Evolutionary conservation across 2,113 vertebrate species (phyloP).

Genomic region (Hyperoodon ampullatus): DNA sequence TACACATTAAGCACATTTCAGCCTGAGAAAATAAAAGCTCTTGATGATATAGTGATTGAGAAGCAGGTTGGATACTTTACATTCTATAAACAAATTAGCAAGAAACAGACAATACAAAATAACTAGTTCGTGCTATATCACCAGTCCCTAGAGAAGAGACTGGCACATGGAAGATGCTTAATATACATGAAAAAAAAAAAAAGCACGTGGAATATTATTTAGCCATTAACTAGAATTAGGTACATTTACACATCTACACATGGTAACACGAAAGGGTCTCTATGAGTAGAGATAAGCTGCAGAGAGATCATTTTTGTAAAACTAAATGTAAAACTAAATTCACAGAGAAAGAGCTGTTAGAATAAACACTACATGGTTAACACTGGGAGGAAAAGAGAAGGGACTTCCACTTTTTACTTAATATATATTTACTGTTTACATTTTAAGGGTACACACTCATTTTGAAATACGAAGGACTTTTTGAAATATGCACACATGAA

Average conservation of each 20-base stretch:
- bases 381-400: not conserved
- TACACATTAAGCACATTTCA: not conserved
- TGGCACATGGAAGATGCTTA: not conserved
- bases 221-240: not conserved
- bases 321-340: not conserved
- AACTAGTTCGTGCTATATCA: not conserved
- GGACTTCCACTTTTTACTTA: not conserved
- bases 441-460: not conserved
- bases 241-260: not conserved
- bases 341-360: not conserved
- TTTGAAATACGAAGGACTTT: not conserved
- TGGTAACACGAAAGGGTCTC: not conserved
- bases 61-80: not conserved
- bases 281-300: not conserved
- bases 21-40: not conserved
- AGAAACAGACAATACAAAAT: not conserved
- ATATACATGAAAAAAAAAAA: not conserved
- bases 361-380: not conserved
- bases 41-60: not conserved
- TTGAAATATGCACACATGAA: not conserved
- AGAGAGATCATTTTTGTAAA: not conserved
- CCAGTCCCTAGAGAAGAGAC: not conserved
- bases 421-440: not conserved
- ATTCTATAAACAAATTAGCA: not conserved
- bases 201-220: not conserved